Evolutionary conservation across 2,888 invertebrate genomes (phyloP).

Genomic region (Callimorpha dominula): DNA sequence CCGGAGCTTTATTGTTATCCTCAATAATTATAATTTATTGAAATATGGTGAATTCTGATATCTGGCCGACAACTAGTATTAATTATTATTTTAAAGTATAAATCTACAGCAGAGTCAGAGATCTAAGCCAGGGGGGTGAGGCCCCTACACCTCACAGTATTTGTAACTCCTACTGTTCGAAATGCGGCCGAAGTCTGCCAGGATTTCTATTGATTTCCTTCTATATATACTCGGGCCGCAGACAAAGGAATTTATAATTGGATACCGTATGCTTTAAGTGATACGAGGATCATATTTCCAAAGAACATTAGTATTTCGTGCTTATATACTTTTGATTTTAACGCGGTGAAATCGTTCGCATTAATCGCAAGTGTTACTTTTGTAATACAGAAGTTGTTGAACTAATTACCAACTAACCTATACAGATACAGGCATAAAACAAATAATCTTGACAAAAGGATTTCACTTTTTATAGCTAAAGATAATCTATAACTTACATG

Average conservation of each 20-base stretch:
- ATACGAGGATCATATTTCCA: neutral
- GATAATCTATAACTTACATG: neutral
- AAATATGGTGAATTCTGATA: neutral
- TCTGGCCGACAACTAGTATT: neutral
- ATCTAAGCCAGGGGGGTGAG: neutral
- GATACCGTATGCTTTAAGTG: neutral
- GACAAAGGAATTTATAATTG: neutral
- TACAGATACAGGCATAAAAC: neutral
- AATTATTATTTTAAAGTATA: neutral
- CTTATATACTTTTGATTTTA: neutral
- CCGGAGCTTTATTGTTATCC: too few relatives aligned
- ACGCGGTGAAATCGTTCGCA: neutral
- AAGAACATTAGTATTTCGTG: neutral
- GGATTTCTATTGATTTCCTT: neutral
- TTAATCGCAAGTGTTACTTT: too few relatives aligned
- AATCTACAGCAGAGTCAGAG: neutral
- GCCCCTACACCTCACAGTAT: neutral
- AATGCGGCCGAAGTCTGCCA: neutral
- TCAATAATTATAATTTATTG: neutral
- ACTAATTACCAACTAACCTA: too few relatives aligned
- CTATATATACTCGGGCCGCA: neutral
- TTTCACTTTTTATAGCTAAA: neutral
- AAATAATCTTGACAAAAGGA: neutral
- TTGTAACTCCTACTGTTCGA: neutral
- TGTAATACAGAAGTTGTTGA: too few relatives aligned